Base-by-base conservation (phyloP, 2,797 vertebrate species). In the Notolepis coatsorum region DNA sequence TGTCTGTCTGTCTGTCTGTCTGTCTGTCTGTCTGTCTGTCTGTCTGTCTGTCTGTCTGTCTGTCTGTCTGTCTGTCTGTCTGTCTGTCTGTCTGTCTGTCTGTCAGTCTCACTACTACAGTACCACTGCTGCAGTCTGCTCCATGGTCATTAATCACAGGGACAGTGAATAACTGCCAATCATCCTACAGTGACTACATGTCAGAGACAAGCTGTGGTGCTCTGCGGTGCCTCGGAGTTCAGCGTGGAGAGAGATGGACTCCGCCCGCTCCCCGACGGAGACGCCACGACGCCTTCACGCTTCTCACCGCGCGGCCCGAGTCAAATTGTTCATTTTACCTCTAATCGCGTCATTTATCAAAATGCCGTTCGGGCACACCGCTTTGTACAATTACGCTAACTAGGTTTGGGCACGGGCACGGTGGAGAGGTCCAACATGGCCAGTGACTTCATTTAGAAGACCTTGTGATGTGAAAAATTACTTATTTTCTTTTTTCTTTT, bases 261-360 rank as follows among this genome's bases (percentile, higher is more conserved):
- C 75, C 89, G 91, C 79, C 77, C 81, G n/a, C 61, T 54, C 9
- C 18, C 7, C 61, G 79, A 85, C 80, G 78, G 77, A 17, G 3
- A 39, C 67, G n/a, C n/a, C 10, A 64, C 38, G 51, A 74, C 77
- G 80, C 73, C 72, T 31, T 54, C 12, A 69, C 79, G 81, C 87
- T 80, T 88, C n/a, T 90, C 81, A 84, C 89, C 91, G 92, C 91
- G 86, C 89, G 93, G 93, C 94, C 83, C 88, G 81, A 92, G 77
- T 95, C 91, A 95, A 94, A 94, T 92, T 94, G 92, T 94, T 96
- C 93, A 94, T 95, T 95, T 95, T 94, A 94, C 89, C 87, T 93
- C 89, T 96, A 97, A 96, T 96, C 93, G 92, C 88, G 92, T 92
- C 94, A 94, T 97, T 96, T 92, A 94, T 97, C 96, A 96, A 94